A percentile compares a stretch with the other conserved stretches of the same genome.
Evolutionary conservation across 2,888 invertebrate genomes (phyloP).

Genomic region (Aquatica leii): DNA sequence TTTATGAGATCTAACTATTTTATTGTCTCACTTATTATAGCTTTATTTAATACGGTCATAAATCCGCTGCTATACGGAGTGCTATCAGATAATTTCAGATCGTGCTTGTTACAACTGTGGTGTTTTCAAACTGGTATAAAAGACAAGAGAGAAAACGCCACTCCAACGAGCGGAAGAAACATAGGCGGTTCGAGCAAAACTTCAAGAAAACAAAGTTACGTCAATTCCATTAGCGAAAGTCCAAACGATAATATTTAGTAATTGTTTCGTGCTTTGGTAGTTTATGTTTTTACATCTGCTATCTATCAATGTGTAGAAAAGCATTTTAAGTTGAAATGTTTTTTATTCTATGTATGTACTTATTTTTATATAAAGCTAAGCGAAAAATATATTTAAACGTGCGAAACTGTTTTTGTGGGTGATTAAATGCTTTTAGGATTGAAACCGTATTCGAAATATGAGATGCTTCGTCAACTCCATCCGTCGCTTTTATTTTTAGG

Average conservation of each 20-base stretch:
- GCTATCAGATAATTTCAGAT: slow-evolving; percentile 64
- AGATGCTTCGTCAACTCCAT: too few species aligned
- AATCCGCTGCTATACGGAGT: slow-evolving; percentile 67
- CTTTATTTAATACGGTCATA: slow-evolving; percentile 65
- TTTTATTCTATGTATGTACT: slow-evolving; percentile 2
- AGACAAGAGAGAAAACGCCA: slow-evolving; percentile 43
- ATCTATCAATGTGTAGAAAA: not conserved
- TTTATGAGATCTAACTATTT: slow-evolving; percentile 65
- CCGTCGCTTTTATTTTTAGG: too few species aligned
- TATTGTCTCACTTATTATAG: slow-evolving; percentile 62
- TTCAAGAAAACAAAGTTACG: slow-evolving; percentile 47
- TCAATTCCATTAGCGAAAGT: slow-evolving; percentile 52
- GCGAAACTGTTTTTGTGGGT: not conserved
- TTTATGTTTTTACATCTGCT: not conserved
- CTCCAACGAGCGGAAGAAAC: slow-evolving; percentile 51
- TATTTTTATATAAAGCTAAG: slow-evolving; percentile 6
- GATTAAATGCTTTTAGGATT: not conserved
- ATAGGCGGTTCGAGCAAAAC: slow-evolving; percentile 43
- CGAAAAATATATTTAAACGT: slow-evolving; percentile 1
- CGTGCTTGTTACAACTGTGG: slow-evolving; percentile 61
- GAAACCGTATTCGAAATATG: too few species aligned
- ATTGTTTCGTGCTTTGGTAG: not conserved
- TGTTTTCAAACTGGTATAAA: slow-evolving; percentile 37
- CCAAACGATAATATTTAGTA: slow-evolving; percentile 41
- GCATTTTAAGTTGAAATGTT: slow-evolving; percentile 6